Conservation (phyloP, 2,113 vertebrate genomes). For the Gnathonemus longibarbis region DNA sequence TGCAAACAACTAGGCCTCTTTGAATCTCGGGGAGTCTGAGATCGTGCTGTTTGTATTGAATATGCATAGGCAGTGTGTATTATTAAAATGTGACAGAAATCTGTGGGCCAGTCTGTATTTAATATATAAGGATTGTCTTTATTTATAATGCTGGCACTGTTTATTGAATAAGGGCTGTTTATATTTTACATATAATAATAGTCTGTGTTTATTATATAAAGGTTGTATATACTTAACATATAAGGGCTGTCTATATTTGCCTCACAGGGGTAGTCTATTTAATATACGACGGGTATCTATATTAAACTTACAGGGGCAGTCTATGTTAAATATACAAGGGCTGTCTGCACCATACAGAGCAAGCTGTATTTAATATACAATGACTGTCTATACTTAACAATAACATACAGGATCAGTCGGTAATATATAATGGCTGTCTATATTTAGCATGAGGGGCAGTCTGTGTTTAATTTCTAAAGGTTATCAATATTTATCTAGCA, state of each 20-base stretch:
- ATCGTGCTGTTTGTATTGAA: neutral
- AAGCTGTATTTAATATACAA: too few relatives aligned
- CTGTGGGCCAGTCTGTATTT: neutral
- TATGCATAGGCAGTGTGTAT: neutral
- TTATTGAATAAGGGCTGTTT: neutral
- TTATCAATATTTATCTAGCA: neutral
- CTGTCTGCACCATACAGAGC: too few relatives aligned
- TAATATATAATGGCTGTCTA: neutral
- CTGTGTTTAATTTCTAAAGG: neutral
- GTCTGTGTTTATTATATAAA: neutral
- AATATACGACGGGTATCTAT: too few relatives aligned
- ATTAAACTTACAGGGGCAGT: too few relatives aligned
- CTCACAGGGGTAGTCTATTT: too few relatives aligned
- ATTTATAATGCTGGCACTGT: too few relatives aligned
- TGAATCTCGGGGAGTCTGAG: neutral
- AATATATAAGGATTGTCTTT: neutral
- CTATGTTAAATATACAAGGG: too few relatives aligned
- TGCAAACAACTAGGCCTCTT: neutral
- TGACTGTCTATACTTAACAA: too few relatives aligned
- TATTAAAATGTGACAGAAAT: neutral
- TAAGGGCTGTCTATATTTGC: neutral
- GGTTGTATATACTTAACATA: neutral
- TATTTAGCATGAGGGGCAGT: neutral
- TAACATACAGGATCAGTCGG: neutral
- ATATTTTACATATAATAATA: neutral